Evolutionary conservation across 2,888 invertebrate genomes (phyloP).

Genomic region (Drosophila subsilvestris): DNA sequence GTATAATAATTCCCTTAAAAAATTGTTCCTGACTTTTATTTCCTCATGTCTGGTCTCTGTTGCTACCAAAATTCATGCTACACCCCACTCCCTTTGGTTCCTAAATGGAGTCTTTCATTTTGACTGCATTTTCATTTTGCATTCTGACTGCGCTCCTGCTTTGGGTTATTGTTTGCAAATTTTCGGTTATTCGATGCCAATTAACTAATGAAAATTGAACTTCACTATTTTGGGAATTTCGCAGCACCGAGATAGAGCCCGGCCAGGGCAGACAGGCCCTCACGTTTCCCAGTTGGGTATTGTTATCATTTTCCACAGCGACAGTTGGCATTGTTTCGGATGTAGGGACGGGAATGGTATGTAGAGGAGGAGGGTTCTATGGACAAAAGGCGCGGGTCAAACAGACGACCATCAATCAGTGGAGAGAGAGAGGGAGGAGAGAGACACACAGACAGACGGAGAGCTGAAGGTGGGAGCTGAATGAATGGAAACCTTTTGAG

Average conservation of each 20-base stretch:
- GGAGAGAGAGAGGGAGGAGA: constrained; percentile 2
- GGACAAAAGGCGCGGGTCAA: constrained; percentile 55
- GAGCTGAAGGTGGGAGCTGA: not conserved
- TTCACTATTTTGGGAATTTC: constrained; percentile 14
- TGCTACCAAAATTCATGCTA: not conserved
- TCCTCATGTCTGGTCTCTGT: not conserved
- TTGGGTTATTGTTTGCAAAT: not conserved
- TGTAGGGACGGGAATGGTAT: constrained; percentile 1
- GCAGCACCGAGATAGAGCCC: not conserved
- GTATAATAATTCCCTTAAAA: no score
- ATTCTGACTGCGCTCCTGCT: not conserved
- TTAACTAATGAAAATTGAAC: constrained; percentile 72
- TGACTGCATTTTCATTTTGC: not conserved
- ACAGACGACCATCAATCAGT: constrained; percentile 69
- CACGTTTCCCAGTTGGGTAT: constrained; percentile 14
- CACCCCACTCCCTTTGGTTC: not conserved
- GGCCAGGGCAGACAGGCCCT: not conserved
- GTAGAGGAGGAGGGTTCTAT: constrained; percentile 1
- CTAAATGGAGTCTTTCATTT: not conserved
- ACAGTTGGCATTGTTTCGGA: constrained; percentile 57
- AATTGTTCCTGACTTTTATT: not conserved
- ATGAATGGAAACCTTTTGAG: constrained; percentile 52
- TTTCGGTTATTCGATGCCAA: constrained; percentile 53
- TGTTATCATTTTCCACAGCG: constrained; percentile 58
- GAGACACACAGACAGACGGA: not conserved